A percentile compares a stretch with the other conserved stretches of the same genome.
These are phyloP conservation scores for Dendroctonus valens DNA, from an alignment of 1,140 invertebrate genomes.

Conservation along the genomic window DNA sequence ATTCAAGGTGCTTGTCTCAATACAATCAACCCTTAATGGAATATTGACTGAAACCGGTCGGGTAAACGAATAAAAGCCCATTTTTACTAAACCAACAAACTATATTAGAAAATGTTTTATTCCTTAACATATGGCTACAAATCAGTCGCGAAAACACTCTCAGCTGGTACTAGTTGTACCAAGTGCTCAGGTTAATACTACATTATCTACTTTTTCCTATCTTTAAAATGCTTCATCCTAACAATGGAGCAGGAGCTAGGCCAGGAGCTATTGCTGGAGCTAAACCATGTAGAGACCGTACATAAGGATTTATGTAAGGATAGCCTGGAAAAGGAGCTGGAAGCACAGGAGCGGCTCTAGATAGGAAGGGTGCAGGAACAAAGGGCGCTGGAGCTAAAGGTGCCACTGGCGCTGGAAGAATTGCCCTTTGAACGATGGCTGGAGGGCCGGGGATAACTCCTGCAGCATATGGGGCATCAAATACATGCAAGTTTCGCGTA, in stretches of 20 bases:
- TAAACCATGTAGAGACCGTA: constrained; percentile 29
- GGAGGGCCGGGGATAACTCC: constrained; percentile 33
- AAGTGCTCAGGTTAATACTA: constrained; percentile 1
- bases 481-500: constrained; percentile 36
- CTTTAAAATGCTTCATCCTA: constrained; percentile 23
- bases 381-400: constrained; percentile 17
- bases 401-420: constrained; percentile 16
- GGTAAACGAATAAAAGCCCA: not conserved
- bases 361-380: not conserved
- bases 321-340: constrained; percentile 12
- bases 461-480: constrained; percentile 38
- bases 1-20: too few species aligned
- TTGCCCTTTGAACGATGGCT: constrained; percentile 24
- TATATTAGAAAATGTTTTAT: not conserved
- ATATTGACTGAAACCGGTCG: too few species aligned
- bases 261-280: constrained; percentile 15
- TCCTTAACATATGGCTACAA: not conserved
- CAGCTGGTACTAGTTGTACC: not conserved
- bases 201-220: not conserved
- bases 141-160: constrained; percentile 1
- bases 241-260: constrained; percentile 24
- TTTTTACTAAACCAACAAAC: not conserved
- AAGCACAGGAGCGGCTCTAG: constrained; percentile 9
- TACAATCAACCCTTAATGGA: too few species aligned
- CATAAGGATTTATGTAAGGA: not conserved